Evolutionary conservation across 2,797 vertebrate species (phyloP), one percentile per base, ranked within the genome.

Genomic region (Sebastiscus albofasciatus): DNA sequence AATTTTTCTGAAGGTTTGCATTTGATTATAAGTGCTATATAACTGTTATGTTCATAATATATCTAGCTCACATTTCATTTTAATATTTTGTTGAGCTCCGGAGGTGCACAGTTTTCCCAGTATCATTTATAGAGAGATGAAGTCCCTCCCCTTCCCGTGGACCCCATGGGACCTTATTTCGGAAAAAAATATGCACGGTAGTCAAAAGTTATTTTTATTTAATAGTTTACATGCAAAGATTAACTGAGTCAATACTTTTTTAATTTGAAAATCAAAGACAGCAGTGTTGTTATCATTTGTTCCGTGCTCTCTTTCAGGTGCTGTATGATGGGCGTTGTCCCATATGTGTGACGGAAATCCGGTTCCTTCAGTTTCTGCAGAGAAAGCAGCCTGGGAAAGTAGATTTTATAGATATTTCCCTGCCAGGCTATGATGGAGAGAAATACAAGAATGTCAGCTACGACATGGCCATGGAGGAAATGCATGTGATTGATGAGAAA

Each of bases 401-500:
- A 8, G 34, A 93, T 46, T 95, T 95, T 71, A 72, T 93, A 10
- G 91, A 95, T 31, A 94, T 93, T 54, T 83, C 93, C 4, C 74
- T 87, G 67, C 82, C 91, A 13, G 91, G 60, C 61, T 95, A 93
- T 5, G 89, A 94, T 27, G 88, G 39, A 39, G 77, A 36, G 11
- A 88, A 93, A 64, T 82, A 90, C 81, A 89, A 85, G 33, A 80
- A 79, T 42, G 75, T 95, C 65, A 91, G 71, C 85, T 95, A 93
- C 14, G 88, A 95, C 68, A 93, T 85, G 88, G 94, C 94, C 61
- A 94, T 95, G 94, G 90, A 90, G 26, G 92, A 94, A 86, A 95
- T 95, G 94, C 93, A 94, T 39, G 93, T 93, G 67, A 95, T 95
- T 66, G 93, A 95, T 81, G 84, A 91, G 72, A 88, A 91, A 55